Base-by-base conservation (phyloP, 2,797 vertebrate species). In the Mormyrops attenuatus region DNA sequence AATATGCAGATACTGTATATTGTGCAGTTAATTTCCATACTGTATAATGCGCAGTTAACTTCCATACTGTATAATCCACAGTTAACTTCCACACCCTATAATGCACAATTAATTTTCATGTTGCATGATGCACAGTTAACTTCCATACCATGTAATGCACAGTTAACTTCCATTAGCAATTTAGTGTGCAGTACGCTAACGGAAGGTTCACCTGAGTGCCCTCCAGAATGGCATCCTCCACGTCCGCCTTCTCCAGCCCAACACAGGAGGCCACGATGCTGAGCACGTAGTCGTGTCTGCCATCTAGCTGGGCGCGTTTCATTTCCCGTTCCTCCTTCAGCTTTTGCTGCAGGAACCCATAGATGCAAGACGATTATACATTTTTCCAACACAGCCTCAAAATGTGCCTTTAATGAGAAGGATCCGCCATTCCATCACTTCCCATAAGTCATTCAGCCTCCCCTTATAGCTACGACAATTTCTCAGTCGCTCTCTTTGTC, bases 271-370 rank as follows among this genome's bases (percentile, higher is more conserved):
- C 97, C 90, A 99, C 93, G 0, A 96, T 97, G 63, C 94, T 97
- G 91, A 99, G 93, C 55, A 99, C 88, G 90, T 99, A 98, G 93
- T 97, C 96, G 91, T 99, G 98, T 89, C 97, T 95, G 80, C 96
- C 95, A 80, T 99, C 98, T 91, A 99, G 94, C 84, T 90, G 94
- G 7, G 97, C 96, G 11, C 97, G 95, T 90, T 97, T 99, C 15
- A 97, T 96, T 89, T 99, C 98, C 22, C 96, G 97, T 91, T 99
- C 98, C 90, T 99, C 98, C 91, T 97, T 97, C 85, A 99, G 91
- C 92, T 97, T 98, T 98, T 99, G 97, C 98, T 99, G 87, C 90
- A 93, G 26, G 91, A 90, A 80, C 22, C 15, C 87, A 85, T 1
- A 88, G 34, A 80, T 17, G 6, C 26, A 8, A 17, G 15, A 38